Evolutionary conservation across 2,797 vertebrate genomes (phyloP), one percentile per base, ranked within the genome.

Genomic region (Acrocephalus scirpaceus): DNA sequence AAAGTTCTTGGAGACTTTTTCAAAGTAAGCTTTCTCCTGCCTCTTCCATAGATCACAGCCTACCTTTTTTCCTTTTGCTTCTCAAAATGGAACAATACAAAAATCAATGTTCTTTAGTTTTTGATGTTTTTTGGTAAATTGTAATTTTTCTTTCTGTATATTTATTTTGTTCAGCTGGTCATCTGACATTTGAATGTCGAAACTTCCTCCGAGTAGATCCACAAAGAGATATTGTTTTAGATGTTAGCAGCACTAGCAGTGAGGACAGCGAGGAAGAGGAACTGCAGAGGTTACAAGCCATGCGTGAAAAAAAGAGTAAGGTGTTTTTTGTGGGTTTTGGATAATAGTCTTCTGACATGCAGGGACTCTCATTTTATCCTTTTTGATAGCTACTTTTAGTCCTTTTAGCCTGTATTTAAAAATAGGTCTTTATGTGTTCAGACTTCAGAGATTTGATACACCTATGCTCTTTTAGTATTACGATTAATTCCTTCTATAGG

Each of bases 161-260:
- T 83, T 77, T 50, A 45, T 97, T 94, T 82, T 86, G 40, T 88
- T 87, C 96, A 99, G 99, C 99, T 61, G 99, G 99, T 54, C 99
- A 99, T 92, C 97, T 99, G 93, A 99, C 99, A 5, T 99, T 99
- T 81, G 99, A 99, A 97, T 99, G 99, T 91, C 98, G 99, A 89
- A 99, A 99, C 95, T 99, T 99, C 97, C 99, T 99, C 73, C 97
- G 99, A 51, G 99, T 99, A 75, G 99, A 99, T 89, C 99, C 99
- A 15, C 98, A 99, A 95, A 99, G 99, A 92, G 99, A 99, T 97
- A 99, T 99, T 16, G 99, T 99, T 86, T 97, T 99, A 96, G 99
- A 99, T 60, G 99, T 99, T 34, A 99, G 99, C 98, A 99, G 99
- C 97, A 99, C 99, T 64, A 99, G 99, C 96, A 99, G 97, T 36